Evolutionary conservation across 2,888 invertebrate genomes (phyloP), one percentile per base, ranked within the genome.

Genomic region (Nasonovia ribisnigri): DNA sequence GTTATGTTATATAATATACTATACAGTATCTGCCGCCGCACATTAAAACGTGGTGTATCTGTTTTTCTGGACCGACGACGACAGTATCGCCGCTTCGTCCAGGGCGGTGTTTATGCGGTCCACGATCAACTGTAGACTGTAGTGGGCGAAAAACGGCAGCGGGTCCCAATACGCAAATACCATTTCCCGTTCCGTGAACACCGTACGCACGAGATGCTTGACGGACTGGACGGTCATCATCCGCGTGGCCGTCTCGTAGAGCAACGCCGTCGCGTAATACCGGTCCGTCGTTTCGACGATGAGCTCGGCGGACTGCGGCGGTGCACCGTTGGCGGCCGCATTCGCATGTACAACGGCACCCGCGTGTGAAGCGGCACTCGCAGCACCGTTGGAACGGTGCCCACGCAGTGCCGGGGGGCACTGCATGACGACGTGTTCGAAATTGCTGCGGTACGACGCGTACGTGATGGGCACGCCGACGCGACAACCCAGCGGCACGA

Each of bases 151-250:
- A 95, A 98, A 98, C 0, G 98, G 98, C 95, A 98, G 95, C 11
- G 98, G 98, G 95, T 98, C 98, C 98, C 98, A 98, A 95, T 97
- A 97, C 11, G 97, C 97, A 95, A 98, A 98, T 1, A 98, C 96
- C 0, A 98, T 98, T 95, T 98, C 98, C 84, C 97, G 96, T 95
- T 97, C 98, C 95, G 98, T 98, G 95, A 98, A 95, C 77, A 97
- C 97, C 0, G 97, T 97, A 84, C 97, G 97, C 95, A 97, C 96
- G 90, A 97, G 95, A 95, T 97, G 97, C 43, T 97, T 96, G 11
- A 97, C 96, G 3, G 96, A 96, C 95, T 96, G 96, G 11, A 96
- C 95, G 13, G 96, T 95, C 16, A 96, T 96, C 95, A 96, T 96
- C 91, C 96, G 96, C 84, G 96, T 95, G 88, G 96, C 96, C 94